Evolutionary conservation across 2,888 invertebrate species (phyloP).

Genomic region (Trachelus stipa): DNA sequence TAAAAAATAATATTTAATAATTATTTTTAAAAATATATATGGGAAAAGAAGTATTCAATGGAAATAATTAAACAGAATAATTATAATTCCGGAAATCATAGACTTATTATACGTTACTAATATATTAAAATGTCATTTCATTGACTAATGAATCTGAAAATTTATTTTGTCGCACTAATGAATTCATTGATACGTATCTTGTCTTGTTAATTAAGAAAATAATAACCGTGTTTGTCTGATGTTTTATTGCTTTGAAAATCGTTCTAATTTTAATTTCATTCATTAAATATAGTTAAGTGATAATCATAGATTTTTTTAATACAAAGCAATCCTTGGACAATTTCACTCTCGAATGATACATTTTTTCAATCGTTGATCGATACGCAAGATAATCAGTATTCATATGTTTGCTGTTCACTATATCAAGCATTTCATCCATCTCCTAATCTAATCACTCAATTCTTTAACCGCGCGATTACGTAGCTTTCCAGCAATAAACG

Average conservation of each 20-base stretch:
- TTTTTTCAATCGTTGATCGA: too few species aligned
- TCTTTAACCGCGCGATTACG: neutral
- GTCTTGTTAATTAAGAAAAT: neutral
- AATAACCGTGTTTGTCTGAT: neutral
- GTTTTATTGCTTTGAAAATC: neutral
- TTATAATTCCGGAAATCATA: neutral
- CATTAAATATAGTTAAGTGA: neutral
- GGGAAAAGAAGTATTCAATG: neutral
- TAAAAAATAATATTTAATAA: neutral
- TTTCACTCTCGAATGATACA: neutral
- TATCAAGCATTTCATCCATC: neutral
- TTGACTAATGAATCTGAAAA: neutral
- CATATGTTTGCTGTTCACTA: too few species aligned
- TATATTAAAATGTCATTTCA: neutral
- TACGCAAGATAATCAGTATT: too few species aligned
- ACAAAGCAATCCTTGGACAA: neutral
- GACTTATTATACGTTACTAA: neutral
- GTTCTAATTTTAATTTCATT: neutral
- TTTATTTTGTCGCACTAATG: neutral
- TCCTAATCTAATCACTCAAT: neutral
- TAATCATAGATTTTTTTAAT: neutral
- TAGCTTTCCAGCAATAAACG: neutral
- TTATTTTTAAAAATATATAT: neutral
- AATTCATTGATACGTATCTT: neutral
- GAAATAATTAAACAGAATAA: neutral